A percentile compares a stretch with the other conserved stretches of the same genome.
phyloP scores from a whole-genome alignment of 2,888 invertebrate genomes.

The Muscina levida region DNA sequence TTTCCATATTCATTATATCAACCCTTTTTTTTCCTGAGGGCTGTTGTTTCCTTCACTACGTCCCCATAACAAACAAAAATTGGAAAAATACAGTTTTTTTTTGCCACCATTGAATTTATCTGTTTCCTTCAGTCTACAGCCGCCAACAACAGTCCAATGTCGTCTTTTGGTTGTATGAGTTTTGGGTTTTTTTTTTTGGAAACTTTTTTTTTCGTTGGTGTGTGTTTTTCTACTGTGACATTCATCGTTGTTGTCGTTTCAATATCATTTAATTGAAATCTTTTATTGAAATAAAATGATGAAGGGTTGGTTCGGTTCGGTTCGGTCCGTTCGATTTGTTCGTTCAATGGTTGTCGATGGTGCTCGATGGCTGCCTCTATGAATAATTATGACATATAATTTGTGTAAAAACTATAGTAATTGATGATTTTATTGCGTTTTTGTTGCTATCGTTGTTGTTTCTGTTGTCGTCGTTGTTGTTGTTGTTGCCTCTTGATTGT shows the following conservation, averaged over 20 bases:
- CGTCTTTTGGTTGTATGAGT: background rate
- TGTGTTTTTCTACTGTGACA: background rate
- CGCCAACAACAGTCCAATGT: background rate
- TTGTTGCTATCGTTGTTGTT: background rate
- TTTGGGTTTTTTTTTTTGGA: background rate
- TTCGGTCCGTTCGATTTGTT: too few relatives aligned
- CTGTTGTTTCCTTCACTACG: background rate
- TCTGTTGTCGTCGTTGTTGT: background rate
- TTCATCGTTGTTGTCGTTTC: background rate
- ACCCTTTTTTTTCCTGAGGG: background rate
- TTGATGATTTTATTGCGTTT: constrained; percentile 62
- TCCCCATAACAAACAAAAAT: too few relatives aligned
- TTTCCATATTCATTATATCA: too few relatives aligned
- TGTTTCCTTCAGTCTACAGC: background rate
- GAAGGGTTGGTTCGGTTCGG: constrained; percentile 32
- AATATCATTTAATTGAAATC: constrained; percentile 40
- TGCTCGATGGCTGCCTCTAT: background rate
- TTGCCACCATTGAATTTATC: constrained; percentile 20
- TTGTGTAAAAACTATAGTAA: constrained; percentile 64
- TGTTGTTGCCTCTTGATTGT: background rate
- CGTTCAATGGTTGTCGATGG: too few relatives aligned
- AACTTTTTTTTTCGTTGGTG: background rate
- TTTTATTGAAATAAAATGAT: constrained; percentile 40
- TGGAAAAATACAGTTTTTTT: too few relatives aligned
- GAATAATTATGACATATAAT: constrained; percentile 63